Conservation (phyloP, 2,888 invertebrate species). For the Yponomeuta sedellus region DNA sequence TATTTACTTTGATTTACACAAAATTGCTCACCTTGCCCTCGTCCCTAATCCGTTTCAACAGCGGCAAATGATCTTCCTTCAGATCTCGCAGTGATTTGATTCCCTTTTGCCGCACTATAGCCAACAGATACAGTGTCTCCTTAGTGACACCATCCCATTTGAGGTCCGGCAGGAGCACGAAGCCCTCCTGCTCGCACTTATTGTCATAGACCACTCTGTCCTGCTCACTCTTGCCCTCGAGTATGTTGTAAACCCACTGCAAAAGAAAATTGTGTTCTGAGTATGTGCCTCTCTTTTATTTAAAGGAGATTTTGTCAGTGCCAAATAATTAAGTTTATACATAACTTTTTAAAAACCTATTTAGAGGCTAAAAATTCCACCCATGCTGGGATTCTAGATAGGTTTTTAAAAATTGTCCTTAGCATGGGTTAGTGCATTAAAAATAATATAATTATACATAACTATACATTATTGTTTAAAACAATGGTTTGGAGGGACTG, state of each 20-base stretch:
- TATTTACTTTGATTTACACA: no score
- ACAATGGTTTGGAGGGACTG: no score
- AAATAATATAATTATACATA: no score
- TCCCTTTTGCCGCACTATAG: conserved; percentile 83
- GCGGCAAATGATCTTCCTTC: conserved; percentile 82
- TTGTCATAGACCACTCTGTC: conserved; percentile 88
- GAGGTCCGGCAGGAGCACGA: conserved; percentile 93
- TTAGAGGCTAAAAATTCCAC: no score
- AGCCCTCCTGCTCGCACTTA: conserved; percentile 85
- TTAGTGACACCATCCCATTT: conserved; percentile 93
- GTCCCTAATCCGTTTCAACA: conserved; percentile 87
- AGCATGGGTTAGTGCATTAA: no score
- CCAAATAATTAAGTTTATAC: no score
- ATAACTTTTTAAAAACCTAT: no score
- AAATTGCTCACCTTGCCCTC: conserved; percentile 79
- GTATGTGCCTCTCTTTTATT: no score
- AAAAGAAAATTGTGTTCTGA: conserved; percentile 28
- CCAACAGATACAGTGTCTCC: conserved; percentile 90
- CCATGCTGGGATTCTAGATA: no score
- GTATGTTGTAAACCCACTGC: conserved; percentile 98
- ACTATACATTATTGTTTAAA: no score
- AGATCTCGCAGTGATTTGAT: conserved; percentile 93
- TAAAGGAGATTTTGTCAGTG: no score
- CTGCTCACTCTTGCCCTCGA: conserved; percentile 92
- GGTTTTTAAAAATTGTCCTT: no score